A percentile compares a stretch with the other conserved stretches of the same genome.
These are phyloP conservation scores for Ploceus nigricollis DNA, from an alignment of 2,113 vertebrate species.

Conservation along the genomic window DNA sequence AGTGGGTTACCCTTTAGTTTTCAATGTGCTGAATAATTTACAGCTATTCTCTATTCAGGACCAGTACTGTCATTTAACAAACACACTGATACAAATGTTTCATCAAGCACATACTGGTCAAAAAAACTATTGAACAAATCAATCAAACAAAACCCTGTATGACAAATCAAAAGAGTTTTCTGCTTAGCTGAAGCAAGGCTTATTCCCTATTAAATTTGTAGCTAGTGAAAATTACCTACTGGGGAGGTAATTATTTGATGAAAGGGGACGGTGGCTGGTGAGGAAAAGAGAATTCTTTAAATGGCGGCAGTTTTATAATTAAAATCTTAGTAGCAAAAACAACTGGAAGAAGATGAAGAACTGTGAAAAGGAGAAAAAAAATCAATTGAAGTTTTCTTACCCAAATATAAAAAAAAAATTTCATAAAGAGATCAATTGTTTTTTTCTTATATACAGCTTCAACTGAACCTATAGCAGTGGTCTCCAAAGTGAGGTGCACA, in stretches of 20 bases:
- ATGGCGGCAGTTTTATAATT: neutral
- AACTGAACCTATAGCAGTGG: neutral
- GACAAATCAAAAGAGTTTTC: neutral
- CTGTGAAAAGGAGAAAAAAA: neutral
- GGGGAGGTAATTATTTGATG: neutral
- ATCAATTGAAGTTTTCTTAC: neutral
- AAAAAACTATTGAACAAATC: neutral
- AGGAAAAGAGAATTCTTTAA: neutral
- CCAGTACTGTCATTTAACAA: neutral
- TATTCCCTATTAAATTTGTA: neutral
- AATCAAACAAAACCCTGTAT: neutral
- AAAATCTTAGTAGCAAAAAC: neutral
- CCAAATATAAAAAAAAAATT: neutral
- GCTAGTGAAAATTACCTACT: neutral
- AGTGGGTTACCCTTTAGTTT: neutral
- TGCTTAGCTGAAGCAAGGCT: neutral
- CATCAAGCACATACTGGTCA: neutral
- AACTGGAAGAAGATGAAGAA: neutral
- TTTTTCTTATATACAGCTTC: neutral
- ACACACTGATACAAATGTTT: neutral
- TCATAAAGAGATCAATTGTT: neutral
- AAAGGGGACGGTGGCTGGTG: neutral
- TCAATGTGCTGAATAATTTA: neutral
- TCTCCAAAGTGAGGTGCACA: neutral
- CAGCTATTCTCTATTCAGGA: neutral